Evolutionary conservation across 1,140 invertebrate genomes (phyloP).

Genomic region (Whitmania pigra): DNA sequence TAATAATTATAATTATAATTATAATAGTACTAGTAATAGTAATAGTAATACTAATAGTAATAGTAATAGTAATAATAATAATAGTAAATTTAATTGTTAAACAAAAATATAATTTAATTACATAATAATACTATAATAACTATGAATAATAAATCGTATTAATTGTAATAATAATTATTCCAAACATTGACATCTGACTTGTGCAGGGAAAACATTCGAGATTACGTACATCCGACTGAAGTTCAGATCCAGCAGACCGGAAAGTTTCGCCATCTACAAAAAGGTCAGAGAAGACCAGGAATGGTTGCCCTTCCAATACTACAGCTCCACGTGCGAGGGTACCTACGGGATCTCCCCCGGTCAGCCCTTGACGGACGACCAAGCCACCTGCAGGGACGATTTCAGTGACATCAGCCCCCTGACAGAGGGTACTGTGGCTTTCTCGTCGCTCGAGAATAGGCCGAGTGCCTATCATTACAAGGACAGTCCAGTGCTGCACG

Average conservation of each 20-base stretch:
- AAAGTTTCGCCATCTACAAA: conserved; percentile 93
- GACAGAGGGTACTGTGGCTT: conserved; percentile 81
- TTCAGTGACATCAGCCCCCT: conserved; percentile 93
- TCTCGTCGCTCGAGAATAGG: conserved; percentile 83
- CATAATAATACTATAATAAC: no score
- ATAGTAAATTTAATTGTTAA: no score
- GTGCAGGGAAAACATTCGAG: conserved; percentile 54
- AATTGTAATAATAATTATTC: no score
- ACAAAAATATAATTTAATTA: no score
- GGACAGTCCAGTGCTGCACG: conserved; percentile 71
- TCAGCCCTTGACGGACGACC: conserved; percentile 47
- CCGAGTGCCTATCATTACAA: conserved; percentile 86
- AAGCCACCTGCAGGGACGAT: conserved; percentile 83
- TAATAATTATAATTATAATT: no score
- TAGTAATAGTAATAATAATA: no score
- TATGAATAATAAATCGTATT: no score
- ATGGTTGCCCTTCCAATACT: conserved; percentile 89
- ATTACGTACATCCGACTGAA: conserved; percentile 89
- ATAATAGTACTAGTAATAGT: no score
- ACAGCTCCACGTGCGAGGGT: conserved; percentile 65
- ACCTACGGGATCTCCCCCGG: conserved; percentile 70
- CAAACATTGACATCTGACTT: no score
- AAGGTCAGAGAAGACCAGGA: conserved; percentile 57
- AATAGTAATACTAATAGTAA: no score
- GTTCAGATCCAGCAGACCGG: conserved; percentile 84